These are phyloP conservation scores for Agrochola lychnidis DNA, from an alignment of 2,888 invertebrate genomes.

Conservation along the genomic window DNA sequence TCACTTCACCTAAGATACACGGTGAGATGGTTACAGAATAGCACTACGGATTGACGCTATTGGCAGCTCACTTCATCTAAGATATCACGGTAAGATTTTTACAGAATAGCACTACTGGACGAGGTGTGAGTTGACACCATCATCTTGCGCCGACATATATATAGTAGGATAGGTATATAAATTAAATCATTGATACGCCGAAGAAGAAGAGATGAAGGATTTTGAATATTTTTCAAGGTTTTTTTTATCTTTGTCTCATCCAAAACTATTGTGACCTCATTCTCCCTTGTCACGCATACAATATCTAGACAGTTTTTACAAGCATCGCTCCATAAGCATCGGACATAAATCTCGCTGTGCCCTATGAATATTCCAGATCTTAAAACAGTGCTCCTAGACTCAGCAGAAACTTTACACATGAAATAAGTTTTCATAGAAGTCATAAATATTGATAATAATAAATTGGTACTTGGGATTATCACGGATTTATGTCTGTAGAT, in stretches of 20 bases:
- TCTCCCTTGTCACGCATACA: slow-evolving; percentile 57
- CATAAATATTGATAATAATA: slow-evolving; percentile 52
- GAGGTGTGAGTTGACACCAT: no score
- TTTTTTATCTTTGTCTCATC: not conserved
- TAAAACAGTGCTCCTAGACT: slow-evolving; percentile 40
- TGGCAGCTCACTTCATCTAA: no score
- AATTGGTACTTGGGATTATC: slow-evolving; percentile 37
- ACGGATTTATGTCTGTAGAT: slow-evolving; percentile 1
- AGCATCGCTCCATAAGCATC: slow-evolving; percentile 55
- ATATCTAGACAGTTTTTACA: slow-evolving; percentile 67
- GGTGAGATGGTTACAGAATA: no score
- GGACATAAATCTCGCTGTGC: slow-evolving; percentile 61
- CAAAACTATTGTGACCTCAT: slow-evolving; percentile 20
- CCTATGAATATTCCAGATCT: slow-evolving; percentile 51
- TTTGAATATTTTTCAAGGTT: no score
- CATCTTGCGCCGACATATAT: no score
- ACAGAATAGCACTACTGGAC: no score
- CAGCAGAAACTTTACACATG: slow-evolving; percentile 46
- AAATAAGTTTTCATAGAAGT: slow-evolving; percentile 41
- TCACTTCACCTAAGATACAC: no score
- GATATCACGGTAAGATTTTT: no score
- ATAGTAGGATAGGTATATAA: no score
- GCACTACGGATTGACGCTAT: no score
- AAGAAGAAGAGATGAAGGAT: not conserved
- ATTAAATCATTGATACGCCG: no score